A percentile compares a stretch with the other conserved stretches of the same genome.
Conservation (phyloP, 2,888 invertebrate species). For the Drosophila ustulata region DNA sequence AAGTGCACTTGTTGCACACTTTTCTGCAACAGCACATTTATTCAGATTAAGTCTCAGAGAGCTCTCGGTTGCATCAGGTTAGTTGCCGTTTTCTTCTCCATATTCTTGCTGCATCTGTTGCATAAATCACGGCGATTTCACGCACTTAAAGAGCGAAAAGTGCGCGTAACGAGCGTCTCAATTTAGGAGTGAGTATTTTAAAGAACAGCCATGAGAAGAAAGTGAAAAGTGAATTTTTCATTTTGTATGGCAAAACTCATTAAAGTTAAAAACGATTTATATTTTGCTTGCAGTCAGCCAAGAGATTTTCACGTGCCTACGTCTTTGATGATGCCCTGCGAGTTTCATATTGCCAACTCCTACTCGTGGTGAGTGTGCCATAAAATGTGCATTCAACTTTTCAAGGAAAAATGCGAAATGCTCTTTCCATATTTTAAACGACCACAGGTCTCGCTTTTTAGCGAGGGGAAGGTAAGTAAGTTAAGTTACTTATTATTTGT, state of each 20-base stretch:
- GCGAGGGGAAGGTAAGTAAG: not conserved
- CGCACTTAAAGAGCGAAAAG: constrained; percentile 45
- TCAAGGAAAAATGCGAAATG: constrained; percentile 51
- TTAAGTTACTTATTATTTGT: not conserved
- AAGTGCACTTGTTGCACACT: constrained; percentile 41
- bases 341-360: not conserved
- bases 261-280: not conserved
- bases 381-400: constrained; percentile 61
- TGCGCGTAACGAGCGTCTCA: constrained; percentile 44
- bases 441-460: constrained; percentile 8
- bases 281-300: not conserved
- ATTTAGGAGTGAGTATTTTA: not conserved
- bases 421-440: constrained; percentile 47
- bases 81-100: constrained; percentile 2
- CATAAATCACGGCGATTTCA: constrained; percentile 61
- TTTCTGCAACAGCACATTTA: constrained; percentile 48
- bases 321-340: constrained; percentile 1
- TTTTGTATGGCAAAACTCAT: constrained; percentile 11
- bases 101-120: constrained; percentile 29
- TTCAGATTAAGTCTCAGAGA: constrained; percentile 47
- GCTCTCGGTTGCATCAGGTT: constrained; percentile 2
- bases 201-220: constrained; percentile 5
- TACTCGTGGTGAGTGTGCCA: constrained; percentile 30
- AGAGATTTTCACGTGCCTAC: constrained; percentile 13
- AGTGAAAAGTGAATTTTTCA: constrained; percentile 53